A percentile compares a stretch with the other conserved stretches of the same genome.
Conservation (phyloP, 2,888 invertebrate genomes). For the Lochmaea crataegi region DNA sequence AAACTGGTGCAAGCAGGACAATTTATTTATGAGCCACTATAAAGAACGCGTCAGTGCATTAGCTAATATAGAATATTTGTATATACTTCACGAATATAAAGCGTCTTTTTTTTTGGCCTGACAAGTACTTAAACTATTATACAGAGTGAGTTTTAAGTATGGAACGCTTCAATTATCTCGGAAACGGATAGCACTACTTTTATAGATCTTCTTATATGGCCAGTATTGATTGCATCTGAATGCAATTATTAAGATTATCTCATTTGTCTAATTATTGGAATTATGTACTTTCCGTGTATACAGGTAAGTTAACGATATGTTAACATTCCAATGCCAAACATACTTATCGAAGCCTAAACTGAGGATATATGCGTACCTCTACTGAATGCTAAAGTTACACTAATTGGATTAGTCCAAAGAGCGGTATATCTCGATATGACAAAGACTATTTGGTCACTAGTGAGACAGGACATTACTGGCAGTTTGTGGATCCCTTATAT, state of each 20-base stretch:
- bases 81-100: no score
- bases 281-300: constrained; percentile 4
- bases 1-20: no score
- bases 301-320: constrained; percentile 30
- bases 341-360: constrained; percentile 16
- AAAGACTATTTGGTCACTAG: constrained; percentile 28
- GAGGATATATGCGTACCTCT: constrained; percentile 15
- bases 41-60: no score
- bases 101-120: no score
- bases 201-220: no score
- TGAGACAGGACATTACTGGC: constrained; percentile 30
- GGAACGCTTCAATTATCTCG: no score
- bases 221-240: no score
- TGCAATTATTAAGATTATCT: neutral
- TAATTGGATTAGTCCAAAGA: constrained; percentile 35
- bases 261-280: neutral
- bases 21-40: no score
- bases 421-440: constrained; percentile 34
- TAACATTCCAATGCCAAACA: constrained; percentile 27
- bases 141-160: no score
- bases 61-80: no score
- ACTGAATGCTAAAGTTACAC: constrained; percentile 14
- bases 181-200: no score
- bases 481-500: constrained; percentile 11
- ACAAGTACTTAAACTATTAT: no score